These are phyloP conservation scores for Cepaea nemoralis DNA, from an alignment of 1,140 invertebrate species.

Conservation along the genomic window DNA sequence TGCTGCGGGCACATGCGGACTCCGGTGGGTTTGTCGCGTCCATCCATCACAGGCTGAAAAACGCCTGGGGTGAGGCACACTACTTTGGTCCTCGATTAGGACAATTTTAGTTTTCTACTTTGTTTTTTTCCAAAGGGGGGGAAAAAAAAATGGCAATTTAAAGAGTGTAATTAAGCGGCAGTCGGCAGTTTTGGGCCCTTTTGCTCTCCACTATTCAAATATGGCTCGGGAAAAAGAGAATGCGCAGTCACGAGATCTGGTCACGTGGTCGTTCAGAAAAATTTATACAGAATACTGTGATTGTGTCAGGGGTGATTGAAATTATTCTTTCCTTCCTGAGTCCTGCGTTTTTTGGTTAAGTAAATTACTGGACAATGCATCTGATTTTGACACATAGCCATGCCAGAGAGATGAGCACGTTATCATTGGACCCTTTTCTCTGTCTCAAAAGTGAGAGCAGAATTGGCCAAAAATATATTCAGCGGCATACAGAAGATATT, in stretches of 20 bases:
- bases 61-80: background rate
- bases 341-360: too few species aligned
- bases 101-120: background rate
- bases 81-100: background rate
- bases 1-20: background rate
- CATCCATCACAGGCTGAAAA: background rate
- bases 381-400: too few species aligned
- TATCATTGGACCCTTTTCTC: too few species aligned
- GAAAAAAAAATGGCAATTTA: slow-evolving; percentile 12
- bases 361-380: too few species aligned
- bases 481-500: too few species aligned
- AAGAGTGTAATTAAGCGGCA: background rate
- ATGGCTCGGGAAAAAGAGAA: background rate
- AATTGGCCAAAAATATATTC: too few species aligned
- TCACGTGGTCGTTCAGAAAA: slow-evolving; percentile 7
- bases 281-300: background rate
- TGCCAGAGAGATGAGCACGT: too few species aligned
- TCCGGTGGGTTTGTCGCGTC: background rate
- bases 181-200: slow-evolving; percentile 7
- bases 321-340: too few species aligned
- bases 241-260: background rate
- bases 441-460: too few species aligned
- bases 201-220: slow-evolving; percentile 11
- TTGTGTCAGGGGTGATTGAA: too few species aligned
- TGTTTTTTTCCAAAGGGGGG: background rate